Evolutionary conservation across 2,113 vertebrate genomes (phyloP).

Genomic region (Gallinago undulata): DNA sequence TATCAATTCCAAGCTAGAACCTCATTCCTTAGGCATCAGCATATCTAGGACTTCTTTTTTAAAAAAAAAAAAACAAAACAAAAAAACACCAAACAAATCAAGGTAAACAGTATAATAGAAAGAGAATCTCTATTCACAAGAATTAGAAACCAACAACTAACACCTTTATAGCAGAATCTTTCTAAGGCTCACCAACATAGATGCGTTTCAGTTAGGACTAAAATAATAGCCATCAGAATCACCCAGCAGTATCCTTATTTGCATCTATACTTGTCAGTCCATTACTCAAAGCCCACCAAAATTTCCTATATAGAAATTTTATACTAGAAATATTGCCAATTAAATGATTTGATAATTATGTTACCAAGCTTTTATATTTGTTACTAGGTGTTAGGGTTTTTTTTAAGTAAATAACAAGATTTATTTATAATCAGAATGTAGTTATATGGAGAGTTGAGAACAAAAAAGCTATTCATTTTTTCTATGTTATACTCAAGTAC

Average conservation of each 20-base stretch:
- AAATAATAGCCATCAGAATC: background rate
- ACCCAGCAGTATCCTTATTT: background rate
- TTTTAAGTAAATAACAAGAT: background rate
- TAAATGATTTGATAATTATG: background rate
- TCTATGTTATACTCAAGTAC: background rate
- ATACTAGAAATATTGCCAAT: background rate
- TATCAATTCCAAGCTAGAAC: background rate
- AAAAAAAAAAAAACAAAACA: too few relatives aligned
- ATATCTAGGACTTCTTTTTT: background rate
- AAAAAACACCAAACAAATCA: background rate
- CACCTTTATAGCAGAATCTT: background rate
- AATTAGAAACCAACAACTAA: background rate
- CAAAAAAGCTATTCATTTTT: background rate
- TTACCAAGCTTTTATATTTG: background rate
- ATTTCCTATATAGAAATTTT: background rate
- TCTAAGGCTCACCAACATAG: rapidly evolving
- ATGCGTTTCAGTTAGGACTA: background rate
- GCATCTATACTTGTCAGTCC: background rate
- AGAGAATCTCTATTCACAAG: background rate
- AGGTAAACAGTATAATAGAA: background rate
- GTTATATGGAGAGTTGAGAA: background rate
- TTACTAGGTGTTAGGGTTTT: background rate
- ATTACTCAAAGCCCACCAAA: background rate
- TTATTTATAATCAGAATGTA: background rate
- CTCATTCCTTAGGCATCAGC: background rate